Conservation (phyloP, 2,888 invertebrate species). For the Calameuta pallipes region DNA sequence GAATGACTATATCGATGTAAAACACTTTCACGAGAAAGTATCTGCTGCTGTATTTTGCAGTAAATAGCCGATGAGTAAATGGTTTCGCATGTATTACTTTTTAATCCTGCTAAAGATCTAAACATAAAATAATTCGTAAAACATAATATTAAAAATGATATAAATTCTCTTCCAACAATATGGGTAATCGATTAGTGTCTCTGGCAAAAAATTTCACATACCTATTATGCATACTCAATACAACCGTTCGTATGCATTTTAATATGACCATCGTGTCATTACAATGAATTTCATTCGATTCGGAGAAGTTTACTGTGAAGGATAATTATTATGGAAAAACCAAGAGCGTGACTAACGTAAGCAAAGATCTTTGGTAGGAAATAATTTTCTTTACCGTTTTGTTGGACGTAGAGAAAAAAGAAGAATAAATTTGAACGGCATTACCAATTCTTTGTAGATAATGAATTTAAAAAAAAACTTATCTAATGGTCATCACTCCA, state of each 20-base stretch:
- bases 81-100: not conserved
- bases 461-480: not conserved
- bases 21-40: constrained; percentile 38
- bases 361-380: not conserved
- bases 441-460: not conserved
- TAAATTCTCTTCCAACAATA: not conserved
- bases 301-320: not conserved
- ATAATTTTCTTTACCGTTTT: not conserved
- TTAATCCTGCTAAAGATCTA: not conserved
- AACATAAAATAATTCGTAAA: not conserved
- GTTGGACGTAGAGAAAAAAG: not conserved
- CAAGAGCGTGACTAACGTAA: not conserved
- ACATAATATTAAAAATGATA: not conserved
- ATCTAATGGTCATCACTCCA: not conserved
- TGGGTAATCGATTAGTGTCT: not conserved
- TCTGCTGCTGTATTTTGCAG: not conserved
- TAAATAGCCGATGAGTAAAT: not conserved
- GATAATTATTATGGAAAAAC: not conserved
- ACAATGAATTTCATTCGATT: not conserved
- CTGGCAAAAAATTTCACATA: not conserved
- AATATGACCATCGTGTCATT: not conserved
- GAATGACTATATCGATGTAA: constrained; percentile 17
- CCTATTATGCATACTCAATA: not conserved
- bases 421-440: not conserved
- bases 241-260: not conserved